phyloP scores from a whole-genome alignment of 2,888 invertebrate genomes.

The Apoderus coryli region DNA sequence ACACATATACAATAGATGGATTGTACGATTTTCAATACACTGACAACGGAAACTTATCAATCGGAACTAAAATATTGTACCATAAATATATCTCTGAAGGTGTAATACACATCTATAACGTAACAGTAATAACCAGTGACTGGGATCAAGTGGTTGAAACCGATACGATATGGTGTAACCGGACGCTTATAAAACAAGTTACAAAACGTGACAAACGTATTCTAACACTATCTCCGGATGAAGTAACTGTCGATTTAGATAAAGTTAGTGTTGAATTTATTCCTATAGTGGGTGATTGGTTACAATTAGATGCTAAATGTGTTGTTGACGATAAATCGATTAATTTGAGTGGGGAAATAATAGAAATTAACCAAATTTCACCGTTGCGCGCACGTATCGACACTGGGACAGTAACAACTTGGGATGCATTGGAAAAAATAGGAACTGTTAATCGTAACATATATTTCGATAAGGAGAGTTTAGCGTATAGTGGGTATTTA shows the following conservation, averaged over 20 bases:
- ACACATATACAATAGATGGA: conserved; percentile 46
- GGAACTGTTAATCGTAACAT: conserved; percentile 22
- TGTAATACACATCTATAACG: conserved; percentile 33
- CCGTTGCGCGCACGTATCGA: conserved; percentile 43
- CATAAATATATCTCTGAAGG: conserved; percentile 19
- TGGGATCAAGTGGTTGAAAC: conserved; percentile 35
- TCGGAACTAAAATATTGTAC: conserved; percentile 42
- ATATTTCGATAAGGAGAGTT: conserved; percentile 42
- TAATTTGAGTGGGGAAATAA: conserved; percentile 38
- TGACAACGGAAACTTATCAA: conserved; percentile 27
- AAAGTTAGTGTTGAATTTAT: conserved; percentile 46
- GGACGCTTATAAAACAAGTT: conserved; percentile 32
- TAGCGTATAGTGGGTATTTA: conserved; percentile 38
- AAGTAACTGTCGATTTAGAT: conserved; percentile 47
- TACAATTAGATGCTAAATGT: conserved; percentile 46
- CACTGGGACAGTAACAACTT: conserved; percentile 36
- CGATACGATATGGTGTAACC: conserved; percentile 21
- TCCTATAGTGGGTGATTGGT: conserved; percentile 55
- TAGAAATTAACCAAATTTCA: conserved; percentile 44
- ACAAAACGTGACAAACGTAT: conserved; percentile 28
- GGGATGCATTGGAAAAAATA: conserved; percentile 21
- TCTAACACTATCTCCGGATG: conserved; percentile 37
- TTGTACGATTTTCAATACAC: conserved; percentile 40
- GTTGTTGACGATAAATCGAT: conserved; percentile 43
- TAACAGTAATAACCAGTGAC: conserved; percentile 21